Evolutionary conservation across 1,140 invertebrate genomes (phyloP).

Genomic region (Drosophila nigromelanica): DNA sequence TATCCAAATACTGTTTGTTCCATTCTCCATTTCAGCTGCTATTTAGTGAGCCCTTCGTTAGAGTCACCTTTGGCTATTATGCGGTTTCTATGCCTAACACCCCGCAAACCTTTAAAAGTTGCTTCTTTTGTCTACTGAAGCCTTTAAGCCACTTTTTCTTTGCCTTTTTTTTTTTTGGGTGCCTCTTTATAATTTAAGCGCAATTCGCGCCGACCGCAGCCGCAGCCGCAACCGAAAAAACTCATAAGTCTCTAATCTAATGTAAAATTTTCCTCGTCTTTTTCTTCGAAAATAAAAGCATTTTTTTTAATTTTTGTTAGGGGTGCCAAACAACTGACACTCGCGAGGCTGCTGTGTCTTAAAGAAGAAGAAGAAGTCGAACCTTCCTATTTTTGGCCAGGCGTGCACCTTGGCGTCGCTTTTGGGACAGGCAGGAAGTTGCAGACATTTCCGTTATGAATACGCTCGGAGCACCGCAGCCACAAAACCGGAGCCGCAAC

Average conservation of each 20-base stretch:
- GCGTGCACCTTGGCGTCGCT: conserved; percentile 58
- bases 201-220: conserved; percentile 12
- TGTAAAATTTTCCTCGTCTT: conserved; percentile 45
- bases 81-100: conserved; percentile 21
- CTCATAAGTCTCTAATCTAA: conserved; percentile 62
- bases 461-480: conserved; percentile 42
- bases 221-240: conserved; percentile 16
- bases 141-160: conserved; percentile 26
- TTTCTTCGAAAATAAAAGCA: no score
- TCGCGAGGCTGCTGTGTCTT: not conserved
- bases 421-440: conserved; percentile 39
- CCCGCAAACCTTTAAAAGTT: conserved; percentile 46
- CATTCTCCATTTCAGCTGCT: not conserved
- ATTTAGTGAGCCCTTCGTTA: not conserved
- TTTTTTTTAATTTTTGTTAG: conserved; percentile 2
- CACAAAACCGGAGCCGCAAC: conserved; percentile 37
- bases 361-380: not conserved
- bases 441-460: conserved; percentile 73
- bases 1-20: not conserved
- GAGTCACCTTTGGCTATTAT: not conserved
- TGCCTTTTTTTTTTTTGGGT: conserved; percentile 26
- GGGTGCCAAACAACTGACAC: conserved; percentile 7
- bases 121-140: conserved; percentile 24
- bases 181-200: not conserved
- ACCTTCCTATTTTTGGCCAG: conserved; percentile 19